phyloP scores from a whole-genome alignment of 2,888 invertebrate species.

The Metellina segmentata region DNA sequence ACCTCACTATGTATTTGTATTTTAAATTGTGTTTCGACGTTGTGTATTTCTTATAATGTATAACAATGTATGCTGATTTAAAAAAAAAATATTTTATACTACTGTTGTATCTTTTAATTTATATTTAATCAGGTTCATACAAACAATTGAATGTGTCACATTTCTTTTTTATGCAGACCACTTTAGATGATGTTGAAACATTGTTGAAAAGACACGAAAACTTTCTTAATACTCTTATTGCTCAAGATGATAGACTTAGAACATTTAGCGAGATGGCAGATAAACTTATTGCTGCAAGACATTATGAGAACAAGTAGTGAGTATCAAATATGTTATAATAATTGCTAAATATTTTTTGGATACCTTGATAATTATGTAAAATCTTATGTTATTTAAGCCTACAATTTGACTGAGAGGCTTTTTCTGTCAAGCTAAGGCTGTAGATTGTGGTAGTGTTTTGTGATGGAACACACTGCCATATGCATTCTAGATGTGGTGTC shows the following conservation, averaged over 20 bases:
- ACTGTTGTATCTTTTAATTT: neutral
- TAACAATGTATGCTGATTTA: neutral
- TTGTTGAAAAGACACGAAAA: constrained; percentile 95
- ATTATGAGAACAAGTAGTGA: constrained; percentile 90
- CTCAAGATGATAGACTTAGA: constrained; percentile 94
- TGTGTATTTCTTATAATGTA: too few species aligned
- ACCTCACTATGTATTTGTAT: too few species aligned
- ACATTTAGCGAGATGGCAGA: constrained; percentile 92
- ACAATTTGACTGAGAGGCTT: neutral
- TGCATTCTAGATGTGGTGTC: too few species aligned
- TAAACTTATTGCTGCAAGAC: constrained; percentile 88
- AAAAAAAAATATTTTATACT: neutral
- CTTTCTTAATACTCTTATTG: constrained; percentile 93
- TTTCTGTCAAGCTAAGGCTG: neutral
- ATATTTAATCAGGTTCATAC: neutral
- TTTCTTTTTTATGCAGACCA: constrained; percentile 84
- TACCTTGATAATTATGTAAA: neutral
- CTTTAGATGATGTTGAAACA: constrained; percentile 94
- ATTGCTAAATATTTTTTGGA: too few species aligned
- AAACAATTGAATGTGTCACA: neutral
- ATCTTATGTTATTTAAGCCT: neutral
- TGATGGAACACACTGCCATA: too few species aligned
- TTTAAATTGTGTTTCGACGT: too few species aligned
- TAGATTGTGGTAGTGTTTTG: too few species aligned
- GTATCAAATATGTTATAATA: constrained; percentile 77